Percentiles rank a stretch among this genome's conserved stretches.
Evolutionary conservation across 2,113 vertebrate genomes (phyloP).

Genomic region (Garra rufa): DNA sequence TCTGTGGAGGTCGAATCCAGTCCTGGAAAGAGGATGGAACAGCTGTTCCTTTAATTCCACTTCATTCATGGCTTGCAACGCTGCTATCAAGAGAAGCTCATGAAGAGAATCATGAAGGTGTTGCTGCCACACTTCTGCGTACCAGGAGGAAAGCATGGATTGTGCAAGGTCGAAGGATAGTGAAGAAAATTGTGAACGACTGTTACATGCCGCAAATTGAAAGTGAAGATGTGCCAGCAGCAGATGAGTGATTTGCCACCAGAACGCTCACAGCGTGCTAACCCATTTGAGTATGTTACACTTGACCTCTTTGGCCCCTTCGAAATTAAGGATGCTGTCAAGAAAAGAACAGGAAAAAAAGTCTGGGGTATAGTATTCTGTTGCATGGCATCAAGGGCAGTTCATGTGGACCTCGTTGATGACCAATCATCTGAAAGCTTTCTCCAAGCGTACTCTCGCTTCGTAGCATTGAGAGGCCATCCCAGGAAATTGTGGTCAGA

Average conservation of each 20-base stretch:
- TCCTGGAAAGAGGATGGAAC: slow-evolving; percentile 23
- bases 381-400: slow-evolving; percentile 41
- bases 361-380: slow-evolving; percentile 44
- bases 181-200: slow-evolving; percentile 30
- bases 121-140: too few relatives aligned
- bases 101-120: too few relatives aligned
- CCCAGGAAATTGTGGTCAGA: slow-evolving; percentile 43
- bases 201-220: slow-evolving; percentile 24
- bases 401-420: slow-evolving; percentile 31
- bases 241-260: slow-evolving; percentile 30
- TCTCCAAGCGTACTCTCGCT: slow-evolving; percentile 16
- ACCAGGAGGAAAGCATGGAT: too few relatives aligned
- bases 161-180: background rate
- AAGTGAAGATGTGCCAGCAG: slow-evolving; percentile 29
- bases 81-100: too few relatives aligned
- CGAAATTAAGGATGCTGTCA: too few relatives aligned
- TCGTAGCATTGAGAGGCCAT: slow-evolving; percentile 27
- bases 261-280: background rate
- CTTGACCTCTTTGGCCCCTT: background rate
- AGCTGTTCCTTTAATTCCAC: background rate
- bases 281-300: slow-evolving; percentile 14
- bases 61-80: too few relatives aligned
- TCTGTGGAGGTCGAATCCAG: slow-evolving; percentile 33
- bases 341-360: slow-evolving; percentile 23
- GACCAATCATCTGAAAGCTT: slow-evolving; percentile 31